Base-by-base conservation (phyloP, 2,113 vertebrate genomes). In the Scartelaos histophorus region DNA sequence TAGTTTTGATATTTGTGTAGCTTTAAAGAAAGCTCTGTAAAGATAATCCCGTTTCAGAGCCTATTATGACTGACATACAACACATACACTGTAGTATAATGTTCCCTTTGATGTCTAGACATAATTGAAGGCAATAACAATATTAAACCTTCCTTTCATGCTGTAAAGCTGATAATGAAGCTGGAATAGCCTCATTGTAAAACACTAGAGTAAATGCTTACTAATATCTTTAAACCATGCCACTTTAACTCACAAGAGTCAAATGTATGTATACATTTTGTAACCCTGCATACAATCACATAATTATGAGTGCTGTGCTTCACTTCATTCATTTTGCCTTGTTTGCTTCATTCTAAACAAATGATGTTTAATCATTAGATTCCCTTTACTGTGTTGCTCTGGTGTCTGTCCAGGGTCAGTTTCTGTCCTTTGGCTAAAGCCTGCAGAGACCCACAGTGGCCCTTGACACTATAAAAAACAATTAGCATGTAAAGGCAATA, bases 311-410 rank as follows among this genome's bases (percentile, higher is more conserved):
- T 22, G 19, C 16, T 69, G 67, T 34, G 17, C 22, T 62, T 65
- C 3, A 70, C 53, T 22, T 56, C 34, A 9, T 24, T 12, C 10
- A 6, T 56, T 66, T 79, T 13, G 24, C 73, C 29, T 11, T 7
- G 12, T 73, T 81, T 64, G 13, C 11, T 56, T 17, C 43, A 58
- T 24, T 65, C 24, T 61, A 67, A 67, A 82, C 62, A 69, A 79
- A 74, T 79, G 53, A 62, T 70, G 57, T 67, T 82, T 75, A 76
- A 69, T 75, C 80, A 80, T 75, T 76, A 73, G 67, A 66, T 51
- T 60, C 75, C 68, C 57, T 54, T 49, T 74, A 70, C 73, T 61
- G 22, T 69, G 64, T 68, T 70, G 61, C 54, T 34, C 13, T 34
- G 29, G 25, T 61, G 16, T 78, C 69, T 74, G 69, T 76, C 49